Percentiles rank a stretch among this genome's conserved stretches.
These are phyloP conservation scores for Spilogale gracilis DNA, from an alignment of 2,113 vertebrate species.

Conservation along the genomic window DNA sequence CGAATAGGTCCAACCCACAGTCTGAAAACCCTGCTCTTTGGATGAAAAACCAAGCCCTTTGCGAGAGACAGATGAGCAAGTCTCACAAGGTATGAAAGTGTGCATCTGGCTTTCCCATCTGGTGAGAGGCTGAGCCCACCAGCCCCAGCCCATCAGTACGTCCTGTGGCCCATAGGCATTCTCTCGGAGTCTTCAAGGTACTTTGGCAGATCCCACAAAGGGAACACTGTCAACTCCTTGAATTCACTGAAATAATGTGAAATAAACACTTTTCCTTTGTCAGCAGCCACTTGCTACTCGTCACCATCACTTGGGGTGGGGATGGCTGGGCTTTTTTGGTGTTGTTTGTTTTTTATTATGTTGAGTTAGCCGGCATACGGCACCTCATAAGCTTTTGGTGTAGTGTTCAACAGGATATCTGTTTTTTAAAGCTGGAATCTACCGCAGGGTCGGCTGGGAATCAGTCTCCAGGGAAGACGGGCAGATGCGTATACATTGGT, in stretches of 20 bases:
- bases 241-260: background rate
- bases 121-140: background rate
- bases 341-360: background rate
- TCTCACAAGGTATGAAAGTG: background rate
- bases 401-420: background rate
- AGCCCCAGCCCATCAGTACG: background rate
- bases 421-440: background rate
- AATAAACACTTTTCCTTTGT: background rate
- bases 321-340: background rate
- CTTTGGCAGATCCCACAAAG: background rate
- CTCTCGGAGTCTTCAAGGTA: background rate
- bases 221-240: background rate
- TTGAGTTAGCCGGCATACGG: background rate
- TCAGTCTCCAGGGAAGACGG: background rate
- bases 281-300: rapidly evolving
- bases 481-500: background rate
- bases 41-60: background rate
- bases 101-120: background rate
- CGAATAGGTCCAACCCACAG: background rate
- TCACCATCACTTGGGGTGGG: background rate
- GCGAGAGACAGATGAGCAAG: background rate
- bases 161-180: background rate
- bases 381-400: no score
- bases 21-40: background rate
- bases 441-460: background rate